phyloP scores from a whole-genome alignment of 2,113 vertebrate species.

The Tamias sibiricus region DNA sequence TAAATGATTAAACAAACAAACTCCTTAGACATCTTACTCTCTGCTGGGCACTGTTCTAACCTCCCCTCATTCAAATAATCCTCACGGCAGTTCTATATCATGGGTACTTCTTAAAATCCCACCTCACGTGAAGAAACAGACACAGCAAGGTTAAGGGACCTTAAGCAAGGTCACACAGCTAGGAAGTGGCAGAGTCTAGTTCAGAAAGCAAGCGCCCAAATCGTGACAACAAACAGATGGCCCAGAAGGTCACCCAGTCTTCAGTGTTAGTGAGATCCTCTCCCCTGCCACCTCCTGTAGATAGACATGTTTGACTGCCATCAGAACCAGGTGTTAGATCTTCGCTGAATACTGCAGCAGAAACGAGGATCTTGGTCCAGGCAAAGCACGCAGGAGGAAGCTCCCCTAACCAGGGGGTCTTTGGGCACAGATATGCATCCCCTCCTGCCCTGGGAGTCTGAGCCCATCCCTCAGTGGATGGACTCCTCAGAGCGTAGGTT shows the following conservation, averaged over 20 bases:
- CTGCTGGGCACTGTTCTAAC: background rate
- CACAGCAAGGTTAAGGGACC: background rate
- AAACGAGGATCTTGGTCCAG: background rate
- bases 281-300: background rate
- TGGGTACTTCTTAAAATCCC: background rate
- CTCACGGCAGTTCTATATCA: background rate
- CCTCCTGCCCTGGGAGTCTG: background rate
- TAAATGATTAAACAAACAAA: background rate
- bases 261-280: background rate
- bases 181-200: background rate
- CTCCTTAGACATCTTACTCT: background rate
- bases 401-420: background rate
- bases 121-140: background rate
- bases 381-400: background rate
- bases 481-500: background rate
- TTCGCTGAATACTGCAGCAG: background rate
- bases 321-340: background rate
- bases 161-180: background rate
- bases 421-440: accelerated
- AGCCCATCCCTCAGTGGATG: background rate
- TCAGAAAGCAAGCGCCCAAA: background rate
- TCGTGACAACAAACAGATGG: background rate
- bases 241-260: background rate
- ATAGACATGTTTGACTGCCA: background rate
- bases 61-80: too few relatives aligned